Evolutionary conservation across 2,797 vertebrate species (phyloP).

Genomic region (Danio jaintianensis): DNA sequence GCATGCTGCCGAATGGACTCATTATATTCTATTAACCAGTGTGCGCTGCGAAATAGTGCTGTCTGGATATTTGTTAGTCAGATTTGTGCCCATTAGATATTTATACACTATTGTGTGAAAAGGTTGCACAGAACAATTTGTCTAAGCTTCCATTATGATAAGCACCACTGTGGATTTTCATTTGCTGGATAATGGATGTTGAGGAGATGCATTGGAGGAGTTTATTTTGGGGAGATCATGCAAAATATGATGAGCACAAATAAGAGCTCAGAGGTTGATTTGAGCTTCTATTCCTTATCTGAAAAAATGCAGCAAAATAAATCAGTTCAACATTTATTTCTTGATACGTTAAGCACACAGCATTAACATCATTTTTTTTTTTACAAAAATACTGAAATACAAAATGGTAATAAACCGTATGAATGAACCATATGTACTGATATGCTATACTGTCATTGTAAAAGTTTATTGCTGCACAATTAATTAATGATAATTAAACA

Average conservation of each 20-base stretch:
- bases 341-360: background rate
- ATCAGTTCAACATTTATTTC: background rate
- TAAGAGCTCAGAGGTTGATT: background rate
- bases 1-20: background rate
- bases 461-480: background rate
- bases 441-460: background rate
- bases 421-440: background rate
- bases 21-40: constrained; percentile 36
- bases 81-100: constrained; percentile 21
- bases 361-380: background rate
- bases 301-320: background rate
- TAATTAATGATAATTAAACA: background rate
- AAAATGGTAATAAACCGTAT: background rate
- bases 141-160: constrained; percentile 1
- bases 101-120: constrained; percentile 7
- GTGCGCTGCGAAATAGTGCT: background rate
- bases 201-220: background rate
- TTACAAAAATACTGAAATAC: background rate
- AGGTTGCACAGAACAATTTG: constrained; percentile 6
- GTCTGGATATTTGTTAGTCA: constrained; percentile 22
- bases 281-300: background rate
- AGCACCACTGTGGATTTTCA: background rate
- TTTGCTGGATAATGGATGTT: background rate
- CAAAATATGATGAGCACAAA: background rate
- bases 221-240: constrained; percentile 1